phyloP scores from a whole-genome alignment of 2,797 vertebrate genomes.

The Sebastes hopkinsi region DNA sequence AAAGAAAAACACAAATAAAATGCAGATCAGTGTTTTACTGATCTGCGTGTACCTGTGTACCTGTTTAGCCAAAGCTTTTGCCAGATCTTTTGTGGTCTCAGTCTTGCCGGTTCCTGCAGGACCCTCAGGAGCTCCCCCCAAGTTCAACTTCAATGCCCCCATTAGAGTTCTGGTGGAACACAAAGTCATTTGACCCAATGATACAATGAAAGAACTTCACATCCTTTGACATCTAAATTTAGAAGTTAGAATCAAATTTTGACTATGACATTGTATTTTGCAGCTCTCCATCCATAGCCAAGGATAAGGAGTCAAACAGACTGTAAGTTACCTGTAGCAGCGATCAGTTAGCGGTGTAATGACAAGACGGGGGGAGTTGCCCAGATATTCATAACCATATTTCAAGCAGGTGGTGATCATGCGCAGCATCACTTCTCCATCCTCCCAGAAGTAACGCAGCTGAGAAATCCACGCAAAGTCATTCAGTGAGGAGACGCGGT shows the following conservation, averaged over 20 bases:
- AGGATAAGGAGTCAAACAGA: background rate
- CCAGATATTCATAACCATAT: slow-evolving; percentile 96
- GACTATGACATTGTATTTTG: background rate
- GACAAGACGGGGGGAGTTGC: slow-evolving; percentile 91
- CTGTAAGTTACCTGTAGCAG: slow-evolving; percentile 88
- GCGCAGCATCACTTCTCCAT: slow-evolving; percentile 83
- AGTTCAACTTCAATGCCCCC: slow-evolving; percentile 93
- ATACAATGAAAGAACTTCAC: background rate
- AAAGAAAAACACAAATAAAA: background rate
- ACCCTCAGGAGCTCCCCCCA: slow-evolving; percentile 96
- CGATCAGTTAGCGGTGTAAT: slow-evolving; percentile 94
- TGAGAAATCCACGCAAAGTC: slow-evolving; percentile 96
- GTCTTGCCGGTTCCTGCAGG: slow-evolving; percentile 97
- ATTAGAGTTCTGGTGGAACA: slow-evolving; percentile 87
- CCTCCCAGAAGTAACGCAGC: slow-evolving; percentile 92
- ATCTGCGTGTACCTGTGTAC: slow-evolving; percentile 64
- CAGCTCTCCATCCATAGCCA: background rate
- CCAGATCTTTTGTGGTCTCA: slow-evolving; percentile 96
- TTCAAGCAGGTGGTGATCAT: slow-evolving; percentile 93
- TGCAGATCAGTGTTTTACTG: background rate
- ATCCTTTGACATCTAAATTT: background rate
- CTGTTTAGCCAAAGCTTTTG: slow-evolving; percentile 98
- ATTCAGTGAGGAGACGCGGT: slow-evolving; percentile 83
- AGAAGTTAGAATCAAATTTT: background rate
- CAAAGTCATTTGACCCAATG: background rate